Conservation (phyloP, 2,797 vertebrate genomes). For the Anguilla megastoma region DNA sequence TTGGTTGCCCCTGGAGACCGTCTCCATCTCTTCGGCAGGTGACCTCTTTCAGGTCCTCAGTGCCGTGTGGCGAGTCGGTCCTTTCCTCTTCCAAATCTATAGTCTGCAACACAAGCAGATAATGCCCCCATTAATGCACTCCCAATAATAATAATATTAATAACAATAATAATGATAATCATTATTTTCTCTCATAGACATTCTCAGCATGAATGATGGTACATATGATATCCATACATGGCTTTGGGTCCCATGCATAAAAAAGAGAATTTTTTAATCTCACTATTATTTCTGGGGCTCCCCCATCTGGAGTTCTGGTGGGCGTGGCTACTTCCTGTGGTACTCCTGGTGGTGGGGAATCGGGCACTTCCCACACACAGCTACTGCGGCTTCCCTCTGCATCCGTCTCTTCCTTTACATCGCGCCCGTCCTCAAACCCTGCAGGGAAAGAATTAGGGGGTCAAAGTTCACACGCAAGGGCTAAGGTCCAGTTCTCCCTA, state of each 20-base stretch:
- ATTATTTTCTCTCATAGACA: not conserved
- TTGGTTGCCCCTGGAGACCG: not conserved
- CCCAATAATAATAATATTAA: not conserved
- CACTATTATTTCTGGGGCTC: constrained; percentile 5
- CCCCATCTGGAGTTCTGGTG: not conserved
- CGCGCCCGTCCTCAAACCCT: constrained; percentile 27
- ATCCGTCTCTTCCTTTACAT: constrained; percentile 14
- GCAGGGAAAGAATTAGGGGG: not conserved
- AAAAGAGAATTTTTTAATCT: not conserved
- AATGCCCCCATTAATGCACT: not conserved
- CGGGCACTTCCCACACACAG: constrained; percentile 11
- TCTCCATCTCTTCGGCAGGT: not conserved
- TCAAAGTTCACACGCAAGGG: not conserved
- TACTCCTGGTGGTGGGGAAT: not conserved
- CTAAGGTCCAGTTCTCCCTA: not conserved
- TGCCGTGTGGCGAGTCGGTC: not conserved
- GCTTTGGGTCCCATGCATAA: too few species aligned
- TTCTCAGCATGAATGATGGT: not conserved
- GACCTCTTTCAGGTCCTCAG: not conserved
- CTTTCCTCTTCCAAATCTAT: not conserved
- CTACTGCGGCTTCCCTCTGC: not conserved
- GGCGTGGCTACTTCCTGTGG: not conserved
- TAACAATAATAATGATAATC: not conserved
- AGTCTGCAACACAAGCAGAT: not conserved
- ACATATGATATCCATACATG: too few species aligned